Percentiles rank a stretch among this genome's conserved stretches.
phyloP scores from a whole-genome alignment of 2,113 vertebrate genomes.

The Oceanodroma tethys region DNA sequence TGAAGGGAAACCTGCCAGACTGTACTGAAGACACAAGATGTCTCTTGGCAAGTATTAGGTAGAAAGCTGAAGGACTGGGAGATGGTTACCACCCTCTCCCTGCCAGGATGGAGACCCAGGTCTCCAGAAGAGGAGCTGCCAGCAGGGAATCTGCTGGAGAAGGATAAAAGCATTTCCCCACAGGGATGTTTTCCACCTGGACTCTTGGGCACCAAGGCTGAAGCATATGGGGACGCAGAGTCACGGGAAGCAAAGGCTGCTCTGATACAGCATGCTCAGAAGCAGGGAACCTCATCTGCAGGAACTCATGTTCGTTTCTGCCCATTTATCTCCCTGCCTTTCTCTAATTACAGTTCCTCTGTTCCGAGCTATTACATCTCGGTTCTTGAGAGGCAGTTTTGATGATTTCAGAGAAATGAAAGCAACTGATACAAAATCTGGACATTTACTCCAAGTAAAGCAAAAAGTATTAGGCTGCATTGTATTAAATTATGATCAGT shows the following conservation, averaged over 20 bases:
- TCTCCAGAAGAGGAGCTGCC: background rate
- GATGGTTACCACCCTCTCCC: background rate
- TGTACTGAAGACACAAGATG: fast-evolving
- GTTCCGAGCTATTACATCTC: background rate
- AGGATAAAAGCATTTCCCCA: background rate
- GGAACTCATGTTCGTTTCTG: background rate
- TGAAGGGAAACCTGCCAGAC: background rate
- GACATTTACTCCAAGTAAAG: background rate
- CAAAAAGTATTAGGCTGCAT: background rate
- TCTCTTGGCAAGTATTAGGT: background rate
- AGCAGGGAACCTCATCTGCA: background rate
- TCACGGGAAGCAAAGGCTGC: background rate
- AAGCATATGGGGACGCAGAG: background rate
- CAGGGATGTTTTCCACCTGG: background rate
- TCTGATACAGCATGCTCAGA: background rate
- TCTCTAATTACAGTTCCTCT: background rate
- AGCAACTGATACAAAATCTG: background rate
- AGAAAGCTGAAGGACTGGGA: background rate
- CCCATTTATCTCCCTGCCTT: background rate
- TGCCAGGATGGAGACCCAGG: background rate
- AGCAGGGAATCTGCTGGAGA: background rate
- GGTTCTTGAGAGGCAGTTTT: background rate
- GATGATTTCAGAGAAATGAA: conserved; percentile 20
- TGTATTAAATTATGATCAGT: background rate
- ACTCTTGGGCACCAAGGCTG: background rate